Base-by-base conservation (phyloP, 1,140 invertebrate species). In the Drosophila ohnishii region DNA sequence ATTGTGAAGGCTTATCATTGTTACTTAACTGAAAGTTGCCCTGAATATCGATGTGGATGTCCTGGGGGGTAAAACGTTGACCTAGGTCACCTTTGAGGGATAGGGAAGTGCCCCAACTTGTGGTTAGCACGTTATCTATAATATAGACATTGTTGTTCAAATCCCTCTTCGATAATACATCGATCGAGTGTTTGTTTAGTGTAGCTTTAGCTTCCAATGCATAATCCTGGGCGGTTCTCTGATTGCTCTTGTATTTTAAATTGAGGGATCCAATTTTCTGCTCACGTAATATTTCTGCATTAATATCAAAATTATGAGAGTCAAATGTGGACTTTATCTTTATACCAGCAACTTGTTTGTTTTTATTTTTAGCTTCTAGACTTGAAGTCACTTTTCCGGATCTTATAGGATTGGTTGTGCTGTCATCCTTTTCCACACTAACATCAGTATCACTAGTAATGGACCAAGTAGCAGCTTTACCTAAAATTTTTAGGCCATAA, bases 171-270 rank as follows among this genome's bases (percentile, higher is more conserved):
- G 80, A 76, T 5, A 78, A 32, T 16, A 91, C 11, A 22, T 90
- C 84, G 7, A 91, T 51, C 2, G 62, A 72, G 25, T 90, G 73
- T 44, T 89, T 80, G 22, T 92, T 91, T 3, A 88, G 44, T 34
- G 78, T 89, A 0, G 40, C 86, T 14, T 71, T 88, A 5, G 77
- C 71, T 14, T 73, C 58, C 7, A 90, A 25, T 90, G 92, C 30
- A 92, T 53, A 84, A 90, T 92, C 58, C 91, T 73, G 40, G 70
- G 87, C 11, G 87, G 72, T 59, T 30, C 74, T 70, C 53, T 90
- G 75, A 42, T 86, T 86, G 5, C 51, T 64, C 28, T 78, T 56
- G 40, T 80, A 88, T 45, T 91, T 90, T 9, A 91, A 4, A 35
- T 57, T 66, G 0, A 91, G 2, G 1, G 79, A 58, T 14, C 70